Base-by-base conservation (phyloP, 1,140 invertebrate genomes). In the Eriosoma lanigerum region DNA sequence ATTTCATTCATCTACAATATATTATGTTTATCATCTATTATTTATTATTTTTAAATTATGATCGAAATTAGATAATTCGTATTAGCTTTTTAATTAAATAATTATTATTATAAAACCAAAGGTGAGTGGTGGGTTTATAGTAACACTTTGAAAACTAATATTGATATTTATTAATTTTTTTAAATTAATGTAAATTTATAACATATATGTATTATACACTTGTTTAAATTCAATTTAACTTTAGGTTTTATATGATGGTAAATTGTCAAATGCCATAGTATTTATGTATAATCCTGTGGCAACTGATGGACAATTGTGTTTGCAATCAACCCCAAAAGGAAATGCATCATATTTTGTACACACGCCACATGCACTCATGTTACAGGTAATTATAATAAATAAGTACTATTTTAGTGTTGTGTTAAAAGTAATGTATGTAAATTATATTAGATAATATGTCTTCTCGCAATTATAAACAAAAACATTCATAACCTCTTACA, bases 221-320 rank as follows among this genome's bases (percentile, higher is more conserved):
- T 38, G 1, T 64, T 38, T n/a, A 29, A 64, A 21, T 64, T 64
- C 8, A 24, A 24, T 68, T 24, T 48, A 0, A 54, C 46, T 78
- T 50, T 87, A 98, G 95, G 95, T 98, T 82, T 89, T 99, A 83
- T 99, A 99, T 88, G 98, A 99, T 88, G 97, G 97, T 81, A 98
- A 97, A 88, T 88, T 99, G 84, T 97, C 96, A 82, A 94, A 92
- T 84, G 93, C 94, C 83, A 96, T 99, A 85, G 95, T 99, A 84
- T 99, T 99, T 87, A 98, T 99, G 93, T 99, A 99, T 89, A 99
- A 98, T 88, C 98, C 98, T 70, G 97, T 99, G 84, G 97, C 98
- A 72, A 96, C 94, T 56, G 97, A 99, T 87, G 96, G 96, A 84
- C 97, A 99, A 87, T 89, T 99, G 62, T 99, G 97, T 89, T 90